These are phyloP conservation scores for Palythoa caribaeorum DNA, from an alignment of 92 coral and sea anemone genomes.

Conservation along the genomic window DNA sequence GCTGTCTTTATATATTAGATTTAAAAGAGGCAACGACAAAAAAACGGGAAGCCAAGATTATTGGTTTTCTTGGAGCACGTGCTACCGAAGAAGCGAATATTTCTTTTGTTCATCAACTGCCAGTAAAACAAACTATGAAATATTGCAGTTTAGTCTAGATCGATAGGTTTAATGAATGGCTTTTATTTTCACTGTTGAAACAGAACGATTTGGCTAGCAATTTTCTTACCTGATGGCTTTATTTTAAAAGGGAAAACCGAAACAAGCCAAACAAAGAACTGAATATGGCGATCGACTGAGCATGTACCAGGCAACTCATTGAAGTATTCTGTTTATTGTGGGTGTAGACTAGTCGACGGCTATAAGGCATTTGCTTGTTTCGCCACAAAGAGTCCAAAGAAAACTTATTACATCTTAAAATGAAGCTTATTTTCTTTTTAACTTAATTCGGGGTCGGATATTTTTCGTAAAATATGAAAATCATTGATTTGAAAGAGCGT, in stretches of 20 bases:
- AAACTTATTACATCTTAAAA: not conserved
- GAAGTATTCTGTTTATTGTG: not conserved
- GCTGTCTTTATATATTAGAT: not conserved
- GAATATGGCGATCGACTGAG: no score
- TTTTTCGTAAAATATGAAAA: not conserved
- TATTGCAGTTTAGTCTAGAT: not conserved
- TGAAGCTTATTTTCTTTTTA: not conserved
- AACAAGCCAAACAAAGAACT: no score
- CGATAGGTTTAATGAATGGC: not conserved
- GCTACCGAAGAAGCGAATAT: slow-evolving; percentile 1
- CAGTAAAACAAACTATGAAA: not conserved
- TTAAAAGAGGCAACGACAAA: not conserved
- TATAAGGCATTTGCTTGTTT: not conserved
- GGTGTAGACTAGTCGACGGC: not conserved
- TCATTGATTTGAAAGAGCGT: not conserved
- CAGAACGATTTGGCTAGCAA: not conserved
- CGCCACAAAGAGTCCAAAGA: not conserved
- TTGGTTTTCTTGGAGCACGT: not conserved
- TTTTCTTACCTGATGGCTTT: not conserved
- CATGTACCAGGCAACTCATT: no score
- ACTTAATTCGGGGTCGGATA: not conserved
- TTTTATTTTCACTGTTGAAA: slow-evolving; percentile 1
- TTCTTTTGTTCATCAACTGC: not conserved
- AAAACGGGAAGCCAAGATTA: not conserved
- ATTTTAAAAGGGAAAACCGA: not conserved